Evolutionary conservation across 2,888 invertebrate species (phyloP).

Genomic region (Argyresthia albistria): DNA sequence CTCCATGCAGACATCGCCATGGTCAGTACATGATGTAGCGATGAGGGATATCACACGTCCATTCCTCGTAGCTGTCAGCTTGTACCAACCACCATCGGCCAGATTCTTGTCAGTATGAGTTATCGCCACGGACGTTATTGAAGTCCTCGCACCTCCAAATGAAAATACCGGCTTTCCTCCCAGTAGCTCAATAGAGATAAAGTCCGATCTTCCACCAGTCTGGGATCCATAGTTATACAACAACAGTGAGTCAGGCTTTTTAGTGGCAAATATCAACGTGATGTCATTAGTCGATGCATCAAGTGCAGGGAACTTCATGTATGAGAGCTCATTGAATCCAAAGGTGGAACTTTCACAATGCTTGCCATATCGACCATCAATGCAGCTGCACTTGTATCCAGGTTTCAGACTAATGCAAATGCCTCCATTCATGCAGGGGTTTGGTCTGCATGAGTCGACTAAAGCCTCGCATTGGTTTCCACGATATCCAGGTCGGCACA

Average conservation of each 20-base stretch:
- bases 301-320: conserved; percentile 88
- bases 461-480: conserved; percentile 92
- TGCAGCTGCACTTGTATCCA: conserved; percentile 89
- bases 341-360: conserved; percentile 93
- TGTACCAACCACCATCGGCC: conserved; percentile 92
- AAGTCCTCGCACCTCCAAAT: conserved; percentile 90
- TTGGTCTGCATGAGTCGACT: conserved; percentile 91
- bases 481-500: conserved; percentile 92
- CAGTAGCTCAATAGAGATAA: conserved; percentile 91
- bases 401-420: conserved; percentile 91
- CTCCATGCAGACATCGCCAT: conserved; percentile 89
- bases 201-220: conserved; percentile 91
- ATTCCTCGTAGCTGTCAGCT: conserved; percentile 91
- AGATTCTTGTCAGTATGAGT: conserved; percentile 76
- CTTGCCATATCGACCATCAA: conserved; percentile 89
- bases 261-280: conserved; percentile 91
- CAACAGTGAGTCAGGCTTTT: conserved; percentile 88
- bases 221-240: conserved; percentile 93
- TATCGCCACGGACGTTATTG: conserved; percentile 85
- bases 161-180: conserved; percentile 90
- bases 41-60: conserved; percentile 90
- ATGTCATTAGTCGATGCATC: conserved; percentile 93
- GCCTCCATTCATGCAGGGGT: conserved; percentile 93
- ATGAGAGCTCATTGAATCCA: conserved; percentile 92
- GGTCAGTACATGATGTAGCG: conserved; percentile 85